These are phyloP conservation scores for Stichodactyla helianthus DNA, from an alignment of 64 coral and sea anemone species.

Conservation along the genomic window DNA sequence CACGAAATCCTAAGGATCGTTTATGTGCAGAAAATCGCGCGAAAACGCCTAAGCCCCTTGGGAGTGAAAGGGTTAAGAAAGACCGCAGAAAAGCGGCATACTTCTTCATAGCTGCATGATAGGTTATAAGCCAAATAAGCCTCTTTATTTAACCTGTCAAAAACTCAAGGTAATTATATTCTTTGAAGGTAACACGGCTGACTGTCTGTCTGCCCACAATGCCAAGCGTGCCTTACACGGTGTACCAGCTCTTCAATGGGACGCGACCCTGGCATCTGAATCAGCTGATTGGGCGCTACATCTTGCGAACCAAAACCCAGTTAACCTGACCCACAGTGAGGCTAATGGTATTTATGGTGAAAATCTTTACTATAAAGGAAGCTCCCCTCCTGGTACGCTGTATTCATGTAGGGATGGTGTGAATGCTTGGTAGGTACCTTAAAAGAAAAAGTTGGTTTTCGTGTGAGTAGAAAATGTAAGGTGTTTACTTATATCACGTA, in stretches of 20 bases:
- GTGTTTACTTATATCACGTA: too few relatives aligned
- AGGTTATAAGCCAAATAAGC: background rate
- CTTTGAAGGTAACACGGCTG: background rate
- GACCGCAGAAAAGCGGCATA: background rate
- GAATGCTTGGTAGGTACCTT: background rate
- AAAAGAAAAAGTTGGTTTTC: too few relatives aligned
- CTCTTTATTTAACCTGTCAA: background rate
- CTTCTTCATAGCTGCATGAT: background rate
- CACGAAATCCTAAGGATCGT: too few relatives aligned
- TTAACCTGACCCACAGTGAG: background rate
- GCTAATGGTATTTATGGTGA: background rate
- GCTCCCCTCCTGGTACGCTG: background rate
- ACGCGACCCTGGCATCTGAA: background rate
- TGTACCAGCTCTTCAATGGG: background rate
- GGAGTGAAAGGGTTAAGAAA: too few relatives aligned
- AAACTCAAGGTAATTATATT: background rate
- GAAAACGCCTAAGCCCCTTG: too few relatives aligned
- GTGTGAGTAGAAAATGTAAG: too few relatives aligned
- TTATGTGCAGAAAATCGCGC: too few relatives aligned
- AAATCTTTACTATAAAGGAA: background rate
- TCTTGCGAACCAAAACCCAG: background rate
- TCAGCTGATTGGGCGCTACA: slow-evolving; percentile 4
- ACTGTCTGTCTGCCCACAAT: slow-evolving; percentile 34
- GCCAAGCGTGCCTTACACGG: slow-evolving; percentile 27
- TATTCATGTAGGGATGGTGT: slow-evolving; percentile 11